A percentile compares a stretch with the other conserved stretches of the same genome.
phyloP scores from a whole-genome alignment of 2,113 vertebrate genomes.

The Natator depressus region DNA sequence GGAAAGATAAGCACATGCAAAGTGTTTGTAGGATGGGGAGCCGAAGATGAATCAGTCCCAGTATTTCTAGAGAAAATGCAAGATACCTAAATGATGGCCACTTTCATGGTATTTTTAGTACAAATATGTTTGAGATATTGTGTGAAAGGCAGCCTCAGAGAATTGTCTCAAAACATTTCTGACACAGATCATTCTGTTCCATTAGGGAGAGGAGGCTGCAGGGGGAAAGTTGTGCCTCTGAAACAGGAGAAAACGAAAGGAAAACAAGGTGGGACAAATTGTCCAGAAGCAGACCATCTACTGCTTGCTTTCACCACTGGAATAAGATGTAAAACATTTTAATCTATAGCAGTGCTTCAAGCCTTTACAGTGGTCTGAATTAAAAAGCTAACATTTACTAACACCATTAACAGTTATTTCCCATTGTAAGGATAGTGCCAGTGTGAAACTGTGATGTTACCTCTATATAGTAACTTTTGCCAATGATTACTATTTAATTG shows the following conservation, averaged over 20 bases:
- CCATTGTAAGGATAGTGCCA: neutral
- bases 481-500: constrained; percentile 7
- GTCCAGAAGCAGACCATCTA: constrained; percentile 45
- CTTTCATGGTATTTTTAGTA: constrained; percentile 19
- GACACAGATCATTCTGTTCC: constrained; percentile 34
- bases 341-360: neutral
- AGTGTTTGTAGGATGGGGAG: neutral
- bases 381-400: neutral
- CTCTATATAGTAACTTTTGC: neutral
- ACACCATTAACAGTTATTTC: constrained; percentile 9
- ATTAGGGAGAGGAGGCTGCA: constrained; percentile 16
- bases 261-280: constrained; percentile 35
- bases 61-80: neutral
- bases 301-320: neutral
- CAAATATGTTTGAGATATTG: neutral
- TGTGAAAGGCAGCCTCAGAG: neutral
- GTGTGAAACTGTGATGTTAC: constrained; percentile 2
- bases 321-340: constrained; percentile 31
- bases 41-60: neutral
- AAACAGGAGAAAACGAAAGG: neutral
- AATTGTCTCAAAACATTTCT: constrained; percentile 36
- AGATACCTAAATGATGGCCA: neutral
- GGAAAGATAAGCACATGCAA: neutral
- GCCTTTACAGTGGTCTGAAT: neutral
- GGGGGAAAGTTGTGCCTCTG: constrained; percentile 16